Conservation (phyloP, 2,888 invertebrate genomes). For the Heliconius ethilla region DNA sequence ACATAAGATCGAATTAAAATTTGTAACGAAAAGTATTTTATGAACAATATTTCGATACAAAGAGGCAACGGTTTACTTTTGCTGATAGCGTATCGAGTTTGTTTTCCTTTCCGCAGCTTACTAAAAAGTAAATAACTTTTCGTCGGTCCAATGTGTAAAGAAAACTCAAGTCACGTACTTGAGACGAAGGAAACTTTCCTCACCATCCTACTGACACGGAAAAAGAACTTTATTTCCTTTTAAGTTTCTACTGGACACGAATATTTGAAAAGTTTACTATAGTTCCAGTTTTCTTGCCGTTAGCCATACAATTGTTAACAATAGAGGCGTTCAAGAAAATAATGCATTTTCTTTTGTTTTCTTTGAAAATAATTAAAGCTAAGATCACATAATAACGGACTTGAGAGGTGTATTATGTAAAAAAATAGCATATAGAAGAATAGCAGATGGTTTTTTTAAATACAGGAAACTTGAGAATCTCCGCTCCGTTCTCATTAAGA, state of each 20-base stretch:
- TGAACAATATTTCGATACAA: neutral
- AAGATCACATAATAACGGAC: neutral
- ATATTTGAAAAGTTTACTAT: conserved; percentile 8
- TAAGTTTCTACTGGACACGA: conserved; percentile 4
- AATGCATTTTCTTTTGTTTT: neutral
- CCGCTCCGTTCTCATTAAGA: no score
- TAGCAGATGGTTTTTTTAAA: neutral
- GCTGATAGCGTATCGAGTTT: neutral
- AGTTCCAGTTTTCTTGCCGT: conserved; percentile 14
- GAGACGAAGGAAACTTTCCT: neutral
- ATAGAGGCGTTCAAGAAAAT: neutral
- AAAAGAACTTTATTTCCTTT: conserved; percentile 10
- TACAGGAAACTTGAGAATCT: no score
- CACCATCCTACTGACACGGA: conserved; percentile 11
- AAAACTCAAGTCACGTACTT: conserved; percentile 24
- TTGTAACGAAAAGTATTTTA: neutral
- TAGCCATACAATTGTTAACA: conserved; percentile 15
- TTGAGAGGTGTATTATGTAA: neutral
- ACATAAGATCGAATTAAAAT: neutral
- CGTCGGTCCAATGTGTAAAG: neutral
- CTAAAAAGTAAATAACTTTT: conserved; percentile 13
- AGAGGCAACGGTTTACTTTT: neutral
- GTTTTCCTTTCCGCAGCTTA: conserved; percentile 11
- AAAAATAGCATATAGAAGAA: neutral
- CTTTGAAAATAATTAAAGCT: conserved; percentile 1